Conservation (phyloP, 2,888 invertebrate species). For the Eremobia ochroleuca region DNA sequence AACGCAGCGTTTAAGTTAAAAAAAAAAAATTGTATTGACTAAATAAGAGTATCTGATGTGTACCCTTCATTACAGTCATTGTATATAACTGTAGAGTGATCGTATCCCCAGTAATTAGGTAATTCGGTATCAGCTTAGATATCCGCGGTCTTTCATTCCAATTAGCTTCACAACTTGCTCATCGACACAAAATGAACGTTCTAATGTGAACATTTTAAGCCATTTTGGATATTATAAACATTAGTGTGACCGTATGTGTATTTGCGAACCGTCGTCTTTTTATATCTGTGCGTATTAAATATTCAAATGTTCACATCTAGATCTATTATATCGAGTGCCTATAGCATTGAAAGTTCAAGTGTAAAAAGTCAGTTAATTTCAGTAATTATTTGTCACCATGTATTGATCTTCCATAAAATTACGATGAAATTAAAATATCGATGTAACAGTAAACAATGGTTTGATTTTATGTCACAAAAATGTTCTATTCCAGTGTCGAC, state of each 20-base stretch:
- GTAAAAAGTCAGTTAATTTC: slow-evolving; percentile 90
- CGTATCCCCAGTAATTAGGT: slow-evolving; percentile 85
- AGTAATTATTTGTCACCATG: slow-evolving; percentile 90
- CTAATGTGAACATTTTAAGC: slow-evolving; percentile 89
- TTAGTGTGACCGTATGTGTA: slow-evolving; percentile 86
- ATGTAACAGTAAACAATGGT: slow-evolving; percentile 89
- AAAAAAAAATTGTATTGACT: slow-evolving; percentile 72
- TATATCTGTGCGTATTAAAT: slow-evolving; percentile 87
- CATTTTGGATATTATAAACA: slow-evolving; percentile 87
- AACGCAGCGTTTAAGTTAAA: slow-evolving; percentile 58
- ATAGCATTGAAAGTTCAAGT: slow-evolving; percentile 90
- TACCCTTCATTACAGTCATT: slow-evolving; percentile 82
- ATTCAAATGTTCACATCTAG: slow-evolving; percentile 90
- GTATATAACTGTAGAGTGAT: slow-evolving; percentile 89
- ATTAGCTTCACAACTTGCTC: slow-evolving; percentile 85
- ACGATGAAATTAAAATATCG: slow-evolving; percentile 91
- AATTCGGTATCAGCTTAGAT: slow-evolving; percentile 84
- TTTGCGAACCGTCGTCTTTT: slow-evolving; percentile 86
- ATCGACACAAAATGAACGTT: slow-evolving; percentile 81
- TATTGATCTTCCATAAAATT: slow-evolving; percentile 91
- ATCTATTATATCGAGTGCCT: slow-evolving; percentile 91
- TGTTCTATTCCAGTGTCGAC: slow-evolving; percentile 34
- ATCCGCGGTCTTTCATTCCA: slow-evolving; percentile 85
- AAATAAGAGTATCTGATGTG: slow-evolving; percentile 81
- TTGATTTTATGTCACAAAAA: slow-evolving; percentile 75